Base-by-base conservation (phyloP, 2,888 invertebrate species). In the Unio pictorum region DNA sequence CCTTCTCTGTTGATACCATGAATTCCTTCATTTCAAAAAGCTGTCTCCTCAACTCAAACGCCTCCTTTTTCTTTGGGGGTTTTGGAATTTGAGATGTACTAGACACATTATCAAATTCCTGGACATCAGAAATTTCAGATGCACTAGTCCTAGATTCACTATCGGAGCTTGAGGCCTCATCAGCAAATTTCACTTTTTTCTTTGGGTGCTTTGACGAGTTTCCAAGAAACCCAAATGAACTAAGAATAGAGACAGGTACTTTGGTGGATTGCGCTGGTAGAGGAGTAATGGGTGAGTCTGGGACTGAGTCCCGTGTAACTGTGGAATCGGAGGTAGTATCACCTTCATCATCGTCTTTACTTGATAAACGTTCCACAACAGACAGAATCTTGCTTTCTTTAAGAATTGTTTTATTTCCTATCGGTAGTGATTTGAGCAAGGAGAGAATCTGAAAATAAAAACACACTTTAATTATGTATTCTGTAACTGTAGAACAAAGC, bases 361-460 rank as follows among this genome's bases (percentile, higher is more conserved):
- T 45, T 4, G 45, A 45, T 45, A 45, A 45, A 45, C 45, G 45
- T 45, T 45, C 45, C 28, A 98, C 94, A 20, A 95, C 93, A 45
- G 93, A 92, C 85, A 96, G 93, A 78, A 99, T 95, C 85, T 97
- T 95, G 84, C 96, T 96, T 87, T 98, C 98, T 85, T 95, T 94
- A 15, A 99, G 92, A 92, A 96, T 94, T 0, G 96, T 96, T 91
- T 95, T 96, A 90, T 98, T 97, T 4, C 95, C 94, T 78, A 99
- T 96, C 17, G 98, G 98, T 78, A 99, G 92, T 30, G 94, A 93
- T 78, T 94, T 94, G 71, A 99, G 91, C 0, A 96, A 95, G 85
- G 94, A 93, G 45, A 98, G 91, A 93, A 92, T 90, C 95, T 95
- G 78, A 55, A 81, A 79, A 60, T 63, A 54, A 66, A 75, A 54